A percentile compares a stretch with the other conserved stretches of the same genome.
These are phyloP conservation scores for Schizaphis graminum DNA, from an alignment of 2,888 invertebrate genomes.

Conservation along the genomic window DNA sequence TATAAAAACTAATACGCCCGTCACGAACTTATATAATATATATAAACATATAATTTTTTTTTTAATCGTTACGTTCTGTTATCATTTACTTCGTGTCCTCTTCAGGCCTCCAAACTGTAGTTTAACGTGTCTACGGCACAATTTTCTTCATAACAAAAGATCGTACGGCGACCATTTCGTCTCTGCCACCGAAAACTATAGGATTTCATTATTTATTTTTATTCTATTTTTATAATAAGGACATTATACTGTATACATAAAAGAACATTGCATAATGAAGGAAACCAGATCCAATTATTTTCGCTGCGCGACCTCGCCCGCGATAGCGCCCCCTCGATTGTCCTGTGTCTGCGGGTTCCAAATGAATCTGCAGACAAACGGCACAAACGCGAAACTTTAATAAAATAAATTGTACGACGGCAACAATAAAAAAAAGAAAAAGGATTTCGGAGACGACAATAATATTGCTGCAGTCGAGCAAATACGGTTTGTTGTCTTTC, in stretches of 20 bases:
- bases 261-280: conserved; percentile 60
- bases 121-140: conserved; percentile 27
- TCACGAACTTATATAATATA: too few relatives aligned
- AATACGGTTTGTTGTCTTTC: conserved; percentile 58
- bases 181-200: background rate
- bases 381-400: conserved; percentile 50
- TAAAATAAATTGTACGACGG: conserved; percentile 59
- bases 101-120: background rate
- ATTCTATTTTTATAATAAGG: conserved; percentile 35
- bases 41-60: too few relatives aligned
- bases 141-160: background rate
- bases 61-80: background rate
- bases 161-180: conserved; percentile 38
- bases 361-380: conserved; percentile 55
- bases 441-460: conserved; percentile 54
- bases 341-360: conserved; percentile 24
- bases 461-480: conserved; percentile 19
- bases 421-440: conserved; percentile 21
- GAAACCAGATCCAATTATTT: conserved; percentile 59
- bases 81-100: background rate
- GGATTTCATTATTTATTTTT: conserved; percentile 53
- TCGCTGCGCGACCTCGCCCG: background rate
- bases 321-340: background rate
- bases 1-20: background rate
- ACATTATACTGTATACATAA: conserved; percentile 43